These are phyloP conservation scores for Paratrypauchen microcephalus DNA, from an alignment of 2,797 vertebrate genomes.

Conservation along the genomic window DNA sequence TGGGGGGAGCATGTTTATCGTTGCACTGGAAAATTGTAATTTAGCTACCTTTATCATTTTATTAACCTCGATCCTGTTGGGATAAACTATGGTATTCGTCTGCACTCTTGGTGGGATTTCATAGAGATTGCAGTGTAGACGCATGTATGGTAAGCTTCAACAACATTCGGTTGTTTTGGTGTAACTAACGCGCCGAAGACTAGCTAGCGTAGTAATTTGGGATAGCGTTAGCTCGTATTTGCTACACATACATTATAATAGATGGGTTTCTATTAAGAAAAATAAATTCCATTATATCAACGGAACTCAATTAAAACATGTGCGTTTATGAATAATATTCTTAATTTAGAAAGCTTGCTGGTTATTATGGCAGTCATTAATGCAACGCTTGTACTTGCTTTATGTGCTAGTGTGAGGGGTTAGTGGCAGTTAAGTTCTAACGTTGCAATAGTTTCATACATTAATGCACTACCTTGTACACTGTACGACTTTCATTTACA, in stretches of 20 bases:
- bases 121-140: slow-evolving; percentile 16
- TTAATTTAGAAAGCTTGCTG: slow-evolving; percentile 21
- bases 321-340: not conserved
- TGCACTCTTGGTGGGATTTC: slow-evolving; percentile 2
- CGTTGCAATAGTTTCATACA: not conserved
- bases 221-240: slow-evolving; percentile 60
- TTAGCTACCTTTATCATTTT: slow-evolving; percentile 61
- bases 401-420: not conserved
- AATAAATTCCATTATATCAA: not conserved
- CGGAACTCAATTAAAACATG: not conserved
- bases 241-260: slow-evolving; percentile 36
- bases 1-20: slow-evolving; percentile 53
- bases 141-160: slow-evolving; percentile 51
- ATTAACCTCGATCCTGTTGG: slow-evolving; percentile 33
- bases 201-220: slow-evolving; percentile 59
- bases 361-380: slow-evolving; percentile 49
- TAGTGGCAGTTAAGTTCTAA: not conserved
- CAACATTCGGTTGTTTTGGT: slow-evolving; percentile 16
- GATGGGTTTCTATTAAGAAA: slow-evolving; percentile 29
- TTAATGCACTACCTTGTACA: not conserved
- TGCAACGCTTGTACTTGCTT: not conserved
- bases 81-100: slow-evolving; percentile 1
- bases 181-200: slow-evolving; percentile 25
- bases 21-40: slow-evolving; percentile 68
- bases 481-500: not conserved